A percentile compares a stretch with the other conserved stretches of the same genome.
Evolutionary conservation across 2,888 invertebrate species (phyloP).

Genomic region (Ptilodon capucinus): DNA sequence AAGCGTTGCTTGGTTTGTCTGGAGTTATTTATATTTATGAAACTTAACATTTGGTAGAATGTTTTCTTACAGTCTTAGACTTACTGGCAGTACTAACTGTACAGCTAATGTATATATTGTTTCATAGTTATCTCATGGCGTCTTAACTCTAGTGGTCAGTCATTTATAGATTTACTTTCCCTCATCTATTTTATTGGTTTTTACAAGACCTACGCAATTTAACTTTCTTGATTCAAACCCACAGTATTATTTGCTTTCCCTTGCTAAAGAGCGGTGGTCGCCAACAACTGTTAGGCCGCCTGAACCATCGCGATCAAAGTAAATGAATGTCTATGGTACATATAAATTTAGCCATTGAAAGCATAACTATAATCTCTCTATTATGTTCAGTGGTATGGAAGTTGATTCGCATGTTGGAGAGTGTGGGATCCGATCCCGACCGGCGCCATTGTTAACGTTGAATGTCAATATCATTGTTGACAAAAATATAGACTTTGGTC

Average conservation of each 20-base stretch:
- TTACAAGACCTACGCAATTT: neutral
- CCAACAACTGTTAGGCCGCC: neutral
- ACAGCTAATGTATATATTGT: no score
- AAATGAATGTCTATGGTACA: neutral
- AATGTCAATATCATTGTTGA: neutral
- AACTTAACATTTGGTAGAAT: no score
- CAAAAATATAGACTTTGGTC: neutral
- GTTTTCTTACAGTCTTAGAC: no score
- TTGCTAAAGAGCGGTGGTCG: neutral
- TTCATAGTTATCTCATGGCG: no score
- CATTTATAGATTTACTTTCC: neutral
- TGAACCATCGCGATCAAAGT: neutral
- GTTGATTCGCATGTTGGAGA: neutral
- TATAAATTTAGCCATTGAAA: neutral
- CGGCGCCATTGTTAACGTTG: neutral
- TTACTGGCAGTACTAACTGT: no score
- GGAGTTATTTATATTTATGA: no score
- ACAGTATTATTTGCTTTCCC: neutral
- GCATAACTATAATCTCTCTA: neutral
- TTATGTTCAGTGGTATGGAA: neutral
- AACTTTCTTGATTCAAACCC: neutral
- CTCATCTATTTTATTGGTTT: neutral
- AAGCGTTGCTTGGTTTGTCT: no score
- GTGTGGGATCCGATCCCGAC: neutral
- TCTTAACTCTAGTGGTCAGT: neutral